phyloP scores from a whole-genome alignment of 2,888 invertebrate genomes.

The Petrophora chlorosata region DNA sequence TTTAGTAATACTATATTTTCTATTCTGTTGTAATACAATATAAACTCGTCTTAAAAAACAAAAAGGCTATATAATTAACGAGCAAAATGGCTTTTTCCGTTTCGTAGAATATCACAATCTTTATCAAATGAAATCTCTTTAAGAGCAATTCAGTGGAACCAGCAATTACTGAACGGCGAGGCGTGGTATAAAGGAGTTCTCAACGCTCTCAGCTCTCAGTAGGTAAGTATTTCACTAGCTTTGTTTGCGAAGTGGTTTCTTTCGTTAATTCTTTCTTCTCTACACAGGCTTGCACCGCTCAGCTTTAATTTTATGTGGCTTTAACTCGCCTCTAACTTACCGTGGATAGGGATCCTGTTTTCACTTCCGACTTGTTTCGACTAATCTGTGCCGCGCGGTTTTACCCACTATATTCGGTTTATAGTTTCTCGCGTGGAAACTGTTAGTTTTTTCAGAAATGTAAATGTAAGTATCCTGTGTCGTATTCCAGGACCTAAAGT shows the following conservation, averaged over 20 bases:
- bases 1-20: too few species aligned
- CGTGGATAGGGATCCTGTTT: background rate
- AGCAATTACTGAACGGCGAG: constrained; percentile 30
- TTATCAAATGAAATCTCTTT: constrained; percentile 18
- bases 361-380: background rate
- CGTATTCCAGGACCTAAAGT: too few species aligned
- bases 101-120: constrained; percentile 16
- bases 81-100: constrained; percentile 3
- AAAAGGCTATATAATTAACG: constrained; percentile 14
- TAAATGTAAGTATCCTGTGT: too few species aligned
- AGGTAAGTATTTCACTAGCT: constrained; percentile 31
- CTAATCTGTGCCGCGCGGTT: too few species aligned
- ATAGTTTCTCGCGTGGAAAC: too few species aligned
- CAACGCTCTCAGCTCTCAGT: constrained; percentile 23
- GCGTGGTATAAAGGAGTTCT: constrained; percentile 28
- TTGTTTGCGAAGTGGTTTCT: constrained; percentile 32
- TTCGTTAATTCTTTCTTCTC: constrained; percentile 28
- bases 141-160: constrained; percentile 23
- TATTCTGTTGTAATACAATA: too few species aligned
- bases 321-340: background rate
- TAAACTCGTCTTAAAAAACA: too few species aligned
- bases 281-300: constrained; percentile 16
- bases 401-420: too few species aligned
- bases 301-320: constrained; percentile 21
- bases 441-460: too few species aligned